Evolutionary conservation across 1,140 invertebrate species (phyloP).

Genomic region (Chlorops oryzae): DNA sequence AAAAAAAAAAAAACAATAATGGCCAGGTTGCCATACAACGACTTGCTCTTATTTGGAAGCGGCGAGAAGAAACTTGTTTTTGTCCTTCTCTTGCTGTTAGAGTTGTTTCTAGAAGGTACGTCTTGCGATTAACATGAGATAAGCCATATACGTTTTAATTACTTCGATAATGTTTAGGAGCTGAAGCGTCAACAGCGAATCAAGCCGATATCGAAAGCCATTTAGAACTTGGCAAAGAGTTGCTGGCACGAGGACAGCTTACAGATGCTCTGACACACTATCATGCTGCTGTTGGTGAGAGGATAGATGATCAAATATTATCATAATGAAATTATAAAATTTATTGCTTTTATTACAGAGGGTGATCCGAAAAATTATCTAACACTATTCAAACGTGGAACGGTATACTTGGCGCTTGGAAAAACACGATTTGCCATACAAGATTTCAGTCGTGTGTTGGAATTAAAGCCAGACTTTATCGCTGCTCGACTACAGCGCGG

Average conservation of each 20-base stretch:
- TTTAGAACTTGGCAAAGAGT: conserved; percentile 85
- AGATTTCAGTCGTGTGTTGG: conserved; percentile 87
- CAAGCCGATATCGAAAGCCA: conserved; percentile 83
- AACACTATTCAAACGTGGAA: conserved; percentile 90
- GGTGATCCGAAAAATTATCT: conserved; percentile 94
- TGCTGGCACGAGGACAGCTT: conserved; percentile 85
- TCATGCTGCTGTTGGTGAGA: conserved; percentile 93
- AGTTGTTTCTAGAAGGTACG: conserved; percentile 43
- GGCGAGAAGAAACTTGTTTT: conserved; percentile 41
- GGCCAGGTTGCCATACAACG: conserved; percentile 34
- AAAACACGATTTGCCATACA: conserved; percentile 91
- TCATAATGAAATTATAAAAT: conserved; percentile 1
- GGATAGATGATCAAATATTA: neutral
- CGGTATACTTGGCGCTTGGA: conserved; percentile 92
- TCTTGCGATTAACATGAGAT: conserved; percentile 1
- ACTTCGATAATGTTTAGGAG: conserved; percentile 23
- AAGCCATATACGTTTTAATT: conserved; percentile 1
- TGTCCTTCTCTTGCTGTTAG: conserved; percentile 35
- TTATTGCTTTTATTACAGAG: conserved; percentile 59
- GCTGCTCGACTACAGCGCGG: conserved; percentile 82
- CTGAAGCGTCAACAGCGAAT: conserved; percentile 58
- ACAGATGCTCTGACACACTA: conserved; percentile 96
- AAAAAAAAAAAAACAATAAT: conserved; percentile 21
- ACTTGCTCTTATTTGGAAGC: conserved; percentile 32
- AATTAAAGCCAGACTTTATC: conserved; percentile 91